A percentile compares a stretch with the other conserved stretches of the same genome.
These are phyloP conservation scores for Dreissena polymorpha DNA, from an alignment of 1,140 invertebrate species.

Conservation along the genomic window DNA sequence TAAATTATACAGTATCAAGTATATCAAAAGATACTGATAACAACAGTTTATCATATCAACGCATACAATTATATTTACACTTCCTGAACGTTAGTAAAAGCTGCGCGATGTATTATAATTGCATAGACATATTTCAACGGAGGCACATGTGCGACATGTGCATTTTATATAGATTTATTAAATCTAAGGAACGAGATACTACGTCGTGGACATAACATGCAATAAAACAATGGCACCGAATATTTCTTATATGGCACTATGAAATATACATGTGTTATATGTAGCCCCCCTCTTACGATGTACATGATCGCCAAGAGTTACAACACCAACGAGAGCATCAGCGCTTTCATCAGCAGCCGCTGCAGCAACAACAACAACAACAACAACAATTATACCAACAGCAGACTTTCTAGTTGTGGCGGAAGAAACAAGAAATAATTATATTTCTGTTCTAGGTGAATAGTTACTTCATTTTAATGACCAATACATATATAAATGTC, in stretches of 20 bases:
- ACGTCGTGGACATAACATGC: too few species aligned
- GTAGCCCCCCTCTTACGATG: slow-evolving; percentile 21
- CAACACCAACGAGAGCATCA: slow-evolving; percentile 31
- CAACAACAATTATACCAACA: slow-evolving; percentile 41
- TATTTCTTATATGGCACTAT: slow-evolving; percentile 32
- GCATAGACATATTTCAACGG: neutral
- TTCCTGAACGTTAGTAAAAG: too few species aligned
- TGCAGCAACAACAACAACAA: slow-evolving; percentile 34
- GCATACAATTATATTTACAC: too few species aligned
- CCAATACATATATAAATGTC: too few species aligned
- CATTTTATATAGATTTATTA: neutral
- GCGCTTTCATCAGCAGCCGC: slow-evolving; percentile 11
- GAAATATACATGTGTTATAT: slow-evolving; percentile 15
- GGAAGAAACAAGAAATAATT: slow-evolving; percentile 52
- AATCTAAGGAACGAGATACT: slow-evolving; percentile 39
- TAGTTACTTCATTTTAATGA: too few species aligned
- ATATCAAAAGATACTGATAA: too few species aligned
- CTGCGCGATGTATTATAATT: too few species aligned
- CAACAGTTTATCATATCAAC: too few species aligned
- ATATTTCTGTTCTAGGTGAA: neutral
- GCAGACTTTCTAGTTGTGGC: slow-evolving; percentile 43
- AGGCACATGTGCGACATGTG: neutral
- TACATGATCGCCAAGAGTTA: slow-evolving; percentile 41
- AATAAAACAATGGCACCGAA: slow-evolving; percentile 54
- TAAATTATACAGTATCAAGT: too few species aligned